These are phyloP conservation scores for Bujurquina vittata DNA, from an alignment of 2,113 vertebrate species.

Conservation along the genomic window DNA sequence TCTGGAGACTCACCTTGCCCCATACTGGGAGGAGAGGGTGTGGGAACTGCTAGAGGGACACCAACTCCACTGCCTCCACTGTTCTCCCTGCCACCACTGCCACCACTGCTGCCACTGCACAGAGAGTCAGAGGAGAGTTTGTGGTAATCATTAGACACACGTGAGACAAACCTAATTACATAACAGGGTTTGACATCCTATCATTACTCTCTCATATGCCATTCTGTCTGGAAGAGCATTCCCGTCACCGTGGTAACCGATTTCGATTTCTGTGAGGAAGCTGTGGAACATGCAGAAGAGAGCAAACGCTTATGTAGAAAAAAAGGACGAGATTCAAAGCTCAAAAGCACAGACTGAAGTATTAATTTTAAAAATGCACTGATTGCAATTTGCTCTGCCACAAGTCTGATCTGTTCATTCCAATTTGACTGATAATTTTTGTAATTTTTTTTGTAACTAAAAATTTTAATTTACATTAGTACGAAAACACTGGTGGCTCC, in stretches of 20 bases:
- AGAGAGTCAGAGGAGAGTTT: background rate
- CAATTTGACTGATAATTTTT: background rate
- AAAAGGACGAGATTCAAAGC: background rate
- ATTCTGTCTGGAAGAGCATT: background rate
- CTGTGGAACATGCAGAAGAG: background rate
- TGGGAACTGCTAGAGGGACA: slow-evolving; percentile 95
- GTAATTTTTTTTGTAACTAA: fast-evolving
- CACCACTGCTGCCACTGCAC: slow-evolving; percentile 92
- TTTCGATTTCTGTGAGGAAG: background rate
- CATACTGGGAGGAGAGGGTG: slow-evolving; percentile 93
- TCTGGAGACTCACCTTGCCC: slow-evolving; percentile 85
- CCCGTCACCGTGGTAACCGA: slow-evolving; percentile 41
- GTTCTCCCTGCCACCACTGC: slow-evolving; percentile 95
- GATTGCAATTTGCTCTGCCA: too few species aligned
- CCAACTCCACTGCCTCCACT: slow-evolving; percentile 92
- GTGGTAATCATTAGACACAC: slow-evolving; percentile 17
- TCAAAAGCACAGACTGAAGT: background rate
- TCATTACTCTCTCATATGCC: slow-evolving; percentile 41
- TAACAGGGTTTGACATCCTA: slow-evolving; percentile 37
- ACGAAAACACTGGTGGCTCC: background rate
- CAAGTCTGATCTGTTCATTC: background rate
- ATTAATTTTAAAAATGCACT: background rate
- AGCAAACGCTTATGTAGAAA: background rate
- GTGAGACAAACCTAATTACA: slow-evolving; percentile 32
- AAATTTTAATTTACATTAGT: background rate